Evolutionary conservation across 2,888 invertebrate species (phyloP).

Genomic region (Anorthoa munda): DNA sequence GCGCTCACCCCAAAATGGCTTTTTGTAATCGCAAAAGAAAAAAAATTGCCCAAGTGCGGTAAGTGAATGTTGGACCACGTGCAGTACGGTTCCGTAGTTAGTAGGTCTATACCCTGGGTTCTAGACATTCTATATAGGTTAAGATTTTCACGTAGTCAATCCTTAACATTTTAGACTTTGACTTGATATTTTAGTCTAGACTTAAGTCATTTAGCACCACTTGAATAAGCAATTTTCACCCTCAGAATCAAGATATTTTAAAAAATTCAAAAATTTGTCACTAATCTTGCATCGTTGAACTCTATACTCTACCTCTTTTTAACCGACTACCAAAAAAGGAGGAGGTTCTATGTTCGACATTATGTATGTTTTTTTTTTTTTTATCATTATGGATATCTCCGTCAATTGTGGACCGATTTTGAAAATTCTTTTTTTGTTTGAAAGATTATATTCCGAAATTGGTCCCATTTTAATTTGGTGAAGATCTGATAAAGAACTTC

Average conservation of each 20-base stretch:
- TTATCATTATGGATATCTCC: too few species aligned
- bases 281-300: background rate
- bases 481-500: too few species aligned
- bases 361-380: too few species aligned
- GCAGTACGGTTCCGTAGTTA: conserved; percentile 18
- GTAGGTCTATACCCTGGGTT: background rate
- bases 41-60: conserved; percentile 38
- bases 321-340: too few species aligned
- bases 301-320: background rate
- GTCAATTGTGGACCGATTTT: too few species aligned
- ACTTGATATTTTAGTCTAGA: conserved; percentile 3
- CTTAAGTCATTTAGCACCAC: background rate
- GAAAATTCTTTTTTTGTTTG: too few species aligned
- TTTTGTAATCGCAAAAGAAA: conserved; percentile 71
- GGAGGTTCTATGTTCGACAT: too few species aligned
- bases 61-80: background rate
- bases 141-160: too few species aligned
- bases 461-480: too few species aligned
- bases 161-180: too few species aligned
- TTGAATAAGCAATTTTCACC: background rate
- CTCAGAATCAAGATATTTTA: background rate
- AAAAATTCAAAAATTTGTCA: background rate
- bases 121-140: background rate
- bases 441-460: too few species aligned
- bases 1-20: conserved; percentile 69